These are phyloP conservation scores for Centropristis striata DNA, from an alignment of 2,113 vertebrate species.

Conservation along the genomic window DNA sequence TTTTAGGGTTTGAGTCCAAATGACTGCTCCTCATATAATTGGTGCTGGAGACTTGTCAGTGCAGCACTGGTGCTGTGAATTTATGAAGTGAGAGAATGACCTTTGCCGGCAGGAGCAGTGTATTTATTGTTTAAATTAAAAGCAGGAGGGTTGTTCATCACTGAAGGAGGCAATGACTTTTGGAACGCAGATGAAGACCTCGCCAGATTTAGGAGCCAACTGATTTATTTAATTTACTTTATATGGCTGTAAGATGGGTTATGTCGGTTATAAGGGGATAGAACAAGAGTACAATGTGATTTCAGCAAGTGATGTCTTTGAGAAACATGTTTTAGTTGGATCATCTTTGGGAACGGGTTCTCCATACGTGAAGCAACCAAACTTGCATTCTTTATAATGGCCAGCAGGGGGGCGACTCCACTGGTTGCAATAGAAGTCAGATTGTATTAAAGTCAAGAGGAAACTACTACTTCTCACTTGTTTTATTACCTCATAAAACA, in stretches of 20 bases:
- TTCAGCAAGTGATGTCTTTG: background rate
- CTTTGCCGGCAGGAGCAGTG: conserved; percentile 38
- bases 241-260: background rate
- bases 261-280: background rate
- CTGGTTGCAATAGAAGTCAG: too few species aligned
- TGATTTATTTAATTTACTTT: conserved; percentile 10
- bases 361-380: too few species aligned
- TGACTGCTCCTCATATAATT: conserved; percentile 28
- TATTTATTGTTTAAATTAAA: conserved; percentile 68
- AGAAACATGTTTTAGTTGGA: background rate
- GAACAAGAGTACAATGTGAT: background rate
- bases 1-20: conserved; percentile 31
- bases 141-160: conserved; percentile 49
- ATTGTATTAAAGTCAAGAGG: too few species aligned
- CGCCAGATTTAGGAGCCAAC: conserved; percentile 19
- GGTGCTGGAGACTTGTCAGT: conserved; percentile 25
- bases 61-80: conserved; percentile 45
- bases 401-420: too few species aligned
- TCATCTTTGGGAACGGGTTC: background rate
- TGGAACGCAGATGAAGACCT: conserved; percentile 9
- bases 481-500: too few species aligned
- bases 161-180: conserved; percentile 19
- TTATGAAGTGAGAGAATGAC: conserved; percentile 63
- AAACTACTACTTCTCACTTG: too few species aligned
- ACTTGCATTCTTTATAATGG: too few species aligned